These are phyloP conservation scores for Pampus argenteus DNA, from an alignment of 2,797 vertebrate species.

Conservation along the genomic window DNA sequence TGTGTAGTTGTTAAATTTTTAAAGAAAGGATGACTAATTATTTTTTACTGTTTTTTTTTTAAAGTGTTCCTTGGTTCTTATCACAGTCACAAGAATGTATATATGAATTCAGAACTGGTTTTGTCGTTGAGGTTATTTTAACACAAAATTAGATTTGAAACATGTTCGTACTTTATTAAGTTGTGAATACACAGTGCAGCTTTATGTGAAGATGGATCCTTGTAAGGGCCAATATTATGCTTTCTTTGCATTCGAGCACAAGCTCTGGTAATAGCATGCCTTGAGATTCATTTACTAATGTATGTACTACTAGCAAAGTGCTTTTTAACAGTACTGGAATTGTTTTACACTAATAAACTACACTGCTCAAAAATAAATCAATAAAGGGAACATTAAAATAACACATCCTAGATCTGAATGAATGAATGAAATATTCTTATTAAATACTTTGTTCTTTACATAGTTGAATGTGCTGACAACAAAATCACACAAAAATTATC, in stretches of 20 bases:
- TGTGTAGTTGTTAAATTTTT: conserved; percentile 37
- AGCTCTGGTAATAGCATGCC: conserved; percentile 49
- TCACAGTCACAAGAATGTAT: not conserved
- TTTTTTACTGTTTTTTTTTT: not conserved
- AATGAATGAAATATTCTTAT: no score
- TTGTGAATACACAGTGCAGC: conserved; percentile 51
- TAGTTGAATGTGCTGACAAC: no score
- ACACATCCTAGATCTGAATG: no score
- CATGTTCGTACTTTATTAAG: not conserved
- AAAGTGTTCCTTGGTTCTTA: not conserved
- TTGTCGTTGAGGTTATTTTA: conserved; percentile 3
- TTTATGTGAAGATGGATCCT: conserved; percentile 27
- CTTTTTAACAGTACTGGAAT: conserved; percentile 41
- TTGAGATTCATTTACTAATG: conserved; percentile 45
- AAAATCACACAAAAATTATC: no score
- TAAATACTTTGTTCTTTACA: no score
- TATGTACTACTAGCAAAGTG: conserved; percentile 60
- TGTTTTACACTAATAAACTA: conserved; percentile 26
- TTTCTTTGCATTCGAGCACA: conserved; percentile 34
- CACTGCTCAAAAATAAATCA: no score
- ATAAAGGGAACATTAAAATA: no score
- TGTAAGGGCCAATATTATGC: conserved; percentile 28
- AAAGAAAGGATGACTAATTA: not conserved
- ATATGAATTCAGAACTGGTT: not conserved
- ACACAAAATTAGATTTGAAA: not conserved